Percentiles rank a stretch among this genome's conserved stretches.
Conservation (phyloP, 1,140 invertebrate genomes). For the Dreissena polymorpha region DNA sequence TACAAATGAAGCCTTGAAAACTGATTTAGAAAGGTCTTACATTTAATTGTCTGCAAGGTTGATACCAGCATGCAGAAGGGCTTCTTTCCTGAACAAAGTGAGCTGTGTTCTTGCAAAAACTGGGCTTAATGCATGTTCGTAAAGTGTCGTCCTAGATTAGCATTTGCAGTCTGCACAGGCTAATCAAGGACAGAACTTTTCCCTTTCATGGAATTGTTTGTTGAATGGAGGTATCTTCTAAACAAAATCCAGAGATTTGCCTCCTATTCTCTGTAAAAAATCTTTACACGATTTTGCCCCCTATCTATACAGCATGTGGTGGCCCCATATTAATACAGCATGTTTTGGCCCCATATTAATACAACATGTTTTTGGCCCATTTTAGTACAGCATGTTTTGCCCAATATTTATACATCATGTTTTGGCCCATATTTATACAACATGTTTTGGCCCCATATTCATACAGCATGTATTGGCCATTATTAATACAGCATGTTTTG, state of each 20-base stretch:
- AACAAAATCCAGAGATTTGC: too few relatives aligned
- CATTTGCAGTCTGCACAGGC: background rate
- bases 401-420: background rate
- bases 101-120: background rate
- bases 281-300: too few relatives aligned
- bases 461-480: background rate
- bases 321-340: background rate
- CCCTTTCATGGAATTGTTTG: too few relatives aligned
- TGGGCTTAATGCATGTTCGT: background rate
- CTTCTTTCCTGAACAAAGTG: constrained; percentile 88
- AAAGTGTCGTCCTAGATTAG: too few relatives aligned
- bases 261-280: too few relatives aligned
- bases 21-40: too few relatives aligned
- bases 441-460: background rate
- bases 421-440: background rate
- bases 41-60: constrained; percentile 97
- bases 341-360: background rate
- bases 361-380: background rate
- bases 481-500: too few relatives aligned
- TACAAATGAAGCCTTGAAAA: background rate
- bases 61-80: constrained; percentile 95
- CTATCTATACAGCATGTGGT: too few relatives aligned
- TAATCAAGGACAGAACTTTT: background rate
- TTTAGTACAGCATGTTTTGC: background rate
- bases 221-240: too few relatives aligned